Conservation (phyloP, 2,113 vertebrate genomes). For the Hipposideros armiger region DNA sequence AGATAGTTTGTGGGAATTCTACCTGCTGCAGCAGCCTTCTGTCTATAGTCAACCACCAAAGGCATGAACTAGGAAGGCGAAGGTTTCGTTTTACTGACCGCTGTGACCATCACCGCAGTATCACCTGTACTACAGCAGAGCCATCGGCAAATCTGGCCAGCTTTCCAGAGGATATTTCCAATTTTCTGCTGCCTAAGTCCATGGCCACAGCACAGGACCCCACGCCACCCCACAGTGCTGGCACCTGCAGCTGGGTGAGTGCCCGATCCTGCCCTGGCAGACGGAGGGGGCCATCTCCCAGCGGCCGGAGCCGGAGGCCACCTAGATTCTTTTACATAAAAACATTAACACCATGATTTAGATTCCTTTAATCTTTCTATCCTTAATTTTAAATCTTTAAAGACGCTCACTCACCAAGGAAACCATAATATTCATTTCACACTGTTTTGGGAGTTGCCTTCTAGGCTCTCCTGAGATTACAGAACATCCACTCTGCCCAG, state of each 20-base stretch:
- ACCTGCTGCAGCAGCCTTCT: constrained; percentile 98
- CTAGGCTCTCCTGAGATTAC: background rate
- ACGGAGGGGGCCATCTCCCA: background rate
- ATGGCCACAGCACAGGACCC: constrained; percentile 77
- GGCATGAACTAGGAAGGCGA: constrained; percentile 96
- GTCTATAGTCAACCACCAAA: constrained; percentile 97
- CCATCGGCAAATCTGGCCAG: too few species aligned
- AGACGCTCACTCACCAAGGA: background rate
- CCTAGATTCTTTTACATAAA: constrained; percentile 13
- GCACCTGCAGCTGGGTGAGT: constrained; percentile 58
- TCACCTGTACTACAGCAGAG: constrained; percentile 87
- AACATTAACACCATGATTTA: constrained; percentile 2
- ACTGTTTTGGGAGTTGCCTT: background rate
- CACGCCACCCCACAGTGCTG: constrained; percentile 59
- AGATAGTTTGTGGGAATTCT: constrained; percentile 99
- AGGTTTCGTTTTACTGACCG: constrained; percentile 97
- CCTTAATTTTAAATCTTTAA: constrained; percentile 46
- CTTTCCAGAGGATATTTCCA: too few species aligned
- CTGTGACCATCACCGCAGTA: constrained; percentile 98
- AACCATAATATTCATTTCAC: background rate
- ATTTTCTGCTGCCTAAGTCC: constrained; percentile 83
- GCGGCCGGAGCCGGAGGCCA: constrained; percentile 34
- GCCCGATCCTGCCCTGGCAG: background rate
- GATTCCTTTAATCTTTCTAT: background rate
- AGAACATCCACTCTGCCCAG: background rate